phyloP scores from a whole-genome alignment of 2,113 vertebrate species.

The Zingel zingel region DNA sequence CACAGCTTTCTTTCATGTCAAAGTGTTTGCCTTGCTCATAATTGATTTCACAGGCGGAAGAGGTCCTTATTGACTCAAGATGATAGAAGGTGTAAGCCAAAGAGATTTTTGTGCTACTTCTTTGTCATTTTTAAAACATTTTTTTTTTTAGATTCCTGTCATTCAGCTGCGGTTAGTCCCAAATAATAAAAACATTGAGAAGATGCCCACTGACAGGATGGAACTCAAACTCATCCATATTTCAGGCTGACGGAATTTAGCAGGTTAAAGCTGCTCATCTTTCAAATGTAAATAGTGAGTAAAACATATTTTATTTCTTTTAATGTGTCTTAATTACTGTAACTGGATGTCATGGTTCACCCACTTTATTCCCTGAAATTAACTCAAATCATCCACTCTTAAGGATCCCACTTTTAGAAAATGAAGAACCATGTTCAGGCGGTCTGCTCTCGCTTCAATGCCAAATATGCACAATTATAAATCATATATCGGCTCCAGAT shows the following conservation, averaged over 20 bases:
- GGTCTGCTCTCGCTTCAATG: not conserved
- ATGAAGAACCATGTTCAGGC: not conserved
- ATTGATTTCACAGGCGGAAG: constrained; percentile 26
- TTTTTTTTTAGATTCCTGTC: not conserved
- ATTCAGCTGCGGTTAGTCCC: not conserved
- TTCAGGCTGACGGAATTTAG: not conserved
- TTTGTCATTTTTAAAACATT: not conserved
- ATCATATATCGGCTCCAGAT: not conserved
- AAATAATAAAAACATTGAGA: not conserved
- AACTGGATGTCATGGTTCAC: too few species aligned
- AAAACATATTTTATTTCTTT: not conserved
- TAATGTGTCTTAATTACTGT: not conserved
- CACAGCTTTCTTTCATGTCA: constrained; percentile 27
- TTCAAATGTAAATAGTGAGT: not conserved
- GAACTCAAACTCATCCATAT: not conserved
- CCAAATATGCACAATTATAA: not conserved
- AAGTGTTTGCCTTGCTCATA: constrained; percentile 37
- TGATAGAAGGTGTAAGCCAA: not conserved
- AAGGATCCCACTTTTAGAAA: not conserved
- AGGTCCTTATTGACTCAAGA: constrained; percentile 24
- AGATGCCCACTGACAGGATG: not conserved
- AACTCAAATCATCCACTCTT: not conserved
- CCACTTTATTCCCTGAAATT: not conserved
- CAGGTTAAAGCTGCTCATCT: too few species aligned
- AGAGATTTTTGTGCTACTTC: not conserved